Percentiles rank a stretch among this genome's conserved stretches.
Conservation (phyloP, 1,140 invertebrate species). For the Ctenoplectra terminalis region DNA sequence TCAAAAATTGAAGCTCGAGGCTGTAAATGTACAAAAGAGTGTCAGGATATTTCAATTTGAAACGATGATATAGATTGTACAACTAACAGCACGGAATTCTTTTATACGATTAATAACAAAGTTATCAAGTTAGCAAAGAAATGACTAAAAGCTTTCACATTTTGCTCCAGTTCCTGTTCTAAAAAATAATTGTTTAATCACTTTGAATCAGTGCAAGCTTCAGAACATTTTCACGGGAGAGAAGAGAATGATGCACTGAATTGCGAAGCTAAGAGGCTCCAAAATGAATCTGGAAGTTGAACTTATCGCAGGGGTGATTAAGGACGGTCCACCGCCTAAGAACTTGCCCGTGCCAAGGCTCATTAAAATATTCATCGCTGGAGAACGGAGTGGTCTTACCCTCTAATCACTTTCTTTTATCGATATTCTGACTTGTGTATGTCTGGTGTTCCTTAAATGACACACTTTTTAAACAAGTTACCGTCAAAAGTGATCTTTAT, state of each 20-base stretch:
- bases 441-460: not conserved
- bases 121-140: too few species aligned
- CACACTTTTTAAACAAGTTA: too few species aligned
- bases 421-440: not conserved
- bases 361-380: constrained; percentile 91
- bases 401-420: constrained; percentile 13
- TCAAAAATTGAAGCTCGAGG: too few species aligned
- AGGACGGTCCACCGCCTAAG: constrained; percentile 75
- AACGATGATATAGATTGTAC: too few species aligned
- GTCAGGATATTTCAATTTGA: too few species aligned
- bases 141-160: too few species aligned
- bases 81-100: too few species aligned
- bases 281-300: constrained; percentile 81
- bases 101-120: too few species aligned
- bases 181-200: not conserved
- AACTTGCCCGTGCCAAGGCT: constrained; percentile 87
- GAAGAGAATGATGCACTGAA: not conserved
- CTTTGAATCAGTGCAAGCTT: not conserved
- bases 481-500: too few species aligned
- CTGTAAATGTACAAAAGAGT: too few species aligned
- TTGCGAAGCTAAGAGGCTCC: not conserved
- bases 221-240: not conserved
- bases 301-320: constrained; percentile 79
- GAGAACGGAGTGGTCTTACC: constrained; percentile 88
- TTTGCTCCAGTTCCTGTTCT: not conserved